Base-by-base conservation (phyloP, 23 tunicate genomes). In the Aplidium turbinatum region DNA sequence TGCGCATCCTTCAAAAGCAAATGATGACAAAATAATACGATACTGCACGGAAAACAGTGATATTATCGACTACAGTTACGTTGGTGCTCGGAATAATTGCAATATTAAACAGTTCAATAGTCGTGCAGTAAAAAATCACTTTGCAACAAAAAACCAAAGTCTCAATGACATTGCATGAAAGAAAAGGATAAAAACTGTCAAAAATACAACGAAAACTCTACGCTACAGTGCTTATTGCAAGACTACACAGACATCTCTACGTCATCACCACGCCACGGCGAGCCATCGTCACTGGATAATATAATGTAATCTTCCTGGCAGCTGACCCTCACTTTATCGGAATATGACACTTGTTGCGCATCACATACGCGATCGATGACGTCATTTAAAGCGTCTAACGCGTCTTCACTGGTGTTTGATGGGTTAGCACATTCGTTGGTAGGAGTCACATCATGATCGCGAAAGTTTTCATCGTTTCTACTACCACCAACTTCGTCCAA, bases 251-350 rank as follows among this genome's bases (percentile, higher is more conserved):
- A 7, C 58, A 54, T 38, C 33, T 80, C 85, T 22, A 69, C 23
- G 70, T 45, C 45, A 58, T 80, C 58, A 40, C 85, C 85, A 26
- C 70, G 77, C 77, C 77, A 80, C 1, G 62, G 70, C 3, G 72
- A 46, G 1, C 85, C 85, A 70, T 80, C 85, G 29, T 70, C 85
- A 35, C 46, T 57, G 28, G 58, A n/a, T 18, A 76, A 45, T 19
- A 77, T 80, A 58, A 80, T 38, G 57, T 24, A 40, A 30, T 34
- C 3, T 18, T 54, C 66, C 4, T 56, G 7, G 48, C 33, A 19
- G 26, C n/a, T 4, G 3, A 33, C 9, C n/a, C 7, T 7, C 50
- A 16, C 50, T 11, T 16, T 9, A 42, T 42, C 50, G 50, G 16
- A 42, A 16, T 42, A 16, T 16, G 50, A 42, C 16, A 42, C 50